Evolutionary conservation across 2,113 vertebrate species (phyloP).

Genomic region (Campylorhamphus procurvoides): DNA sequence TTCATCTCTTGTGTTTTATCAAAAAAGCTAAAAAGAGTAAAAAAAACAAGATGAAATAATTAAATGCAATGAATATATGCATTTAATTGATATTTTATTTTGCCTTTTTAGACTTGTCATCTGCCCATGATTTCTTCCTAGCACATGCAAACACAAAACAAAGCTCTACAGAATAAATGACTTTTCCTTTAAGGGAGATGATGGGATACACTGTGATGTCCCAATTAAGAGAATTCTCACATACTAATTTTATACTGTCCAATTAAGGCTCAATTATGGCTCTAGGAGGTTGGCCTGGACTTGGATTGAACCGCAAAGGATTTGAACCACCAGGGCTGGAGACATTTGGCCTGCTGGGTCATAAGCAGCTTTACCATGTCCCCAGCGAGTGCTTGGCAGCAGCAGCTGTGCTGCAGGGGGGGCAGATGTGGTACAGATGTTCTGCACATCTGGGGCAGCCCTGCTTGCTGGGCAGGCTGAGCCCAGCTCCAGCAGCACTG

Average conservation of each 20-base stretch:
- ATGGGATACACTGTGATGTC: background rate
- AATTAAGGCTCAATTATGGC: slow-evolving; percentile 14
- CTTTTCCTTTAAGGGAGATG: background rate
- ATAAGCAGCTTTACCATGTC: background rate
- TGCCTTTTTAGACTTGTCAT: background rate
- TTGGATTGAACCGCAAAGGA: background rate
- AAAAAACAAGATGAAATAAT: background rate
- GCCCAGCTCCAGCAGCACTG: background rate
- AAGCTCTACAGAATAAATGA: background rate
- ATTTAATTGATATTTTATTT: background rate
- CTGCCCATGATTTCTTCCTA: background rate
- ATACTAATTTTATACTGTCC: background rate
- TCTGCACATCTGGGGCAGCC: background rate
- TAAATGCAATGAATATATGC: background rate
- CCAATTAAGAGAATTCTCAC: background rate
- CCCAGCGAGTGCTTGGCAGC: background rate
- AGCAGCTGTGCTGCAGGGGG: background rate
- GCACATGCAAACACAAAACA: background rate
- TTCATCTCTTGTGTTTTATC: background rate
- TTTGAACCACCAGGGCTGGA: background rate
- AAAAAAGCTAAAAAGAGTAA: background rate
- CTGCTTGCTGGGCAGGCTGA: background rate
- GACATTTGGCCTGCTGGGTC: background rate
- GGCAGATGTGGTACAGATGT: background rate
- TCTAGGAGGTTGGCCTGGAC: background rate